phyloP scores from a whole-genome alignment of 2,113 vertebrate species.

The Malurus melanocephalus region DNA sequence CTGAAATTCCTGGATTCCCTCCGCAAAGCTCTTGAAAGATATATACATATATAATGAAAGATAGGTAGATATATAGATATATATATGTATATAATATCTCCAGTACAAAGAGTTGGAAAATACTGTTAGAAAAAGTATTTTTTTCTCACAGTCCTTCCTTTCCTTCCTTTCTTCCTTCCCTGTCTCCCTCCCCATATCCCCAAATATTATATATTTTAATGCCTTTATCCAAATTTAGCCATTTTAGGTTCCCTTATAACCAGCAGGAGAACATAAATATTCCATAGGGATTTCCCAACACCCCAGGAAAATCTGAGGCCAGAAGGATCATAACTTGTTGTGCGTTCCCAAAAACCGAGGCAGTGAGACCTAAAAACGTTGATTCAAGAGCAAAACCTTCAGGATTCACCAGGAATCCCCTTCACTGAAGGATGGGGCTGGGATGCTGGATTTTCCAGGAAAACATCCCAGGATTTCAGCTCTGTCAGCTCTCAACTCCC shows the following conservation, averaged over 20 bases:
- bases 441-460: background rate
- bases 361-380: background rate
- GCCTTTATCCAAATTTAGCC: background rate
- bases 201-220: background rate
- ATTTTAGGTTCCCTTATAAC: background rate
- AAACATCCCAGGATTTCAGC: background rate
- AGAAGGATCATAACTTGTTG: fast-evolving
- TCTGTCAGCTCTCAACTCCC: background rate
- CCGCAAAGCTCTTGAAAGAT: background rate
- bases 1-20: background rate
- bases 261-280: background rate
- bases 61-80: too few species aligned
- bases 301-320: background rate
- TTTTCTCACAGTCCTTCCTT: background rate
- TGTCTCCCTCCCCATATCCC: background rate
- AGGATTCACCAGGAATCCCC: background rate
- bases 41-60: too few species aligned
- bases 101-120: background rate
- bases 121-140: background rate
- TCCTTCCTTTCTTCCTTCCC: background rate
- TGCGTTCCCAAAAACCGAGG: background rate
- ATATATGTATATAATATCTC: background rate
- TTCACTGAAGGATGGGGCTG: background rate
- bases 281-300: background rate
- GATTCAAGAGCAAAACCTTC: background rate